Evolutionary conservation across 2,113 vertebrate species (phyloP).

Genomic region (Callorhinus ursinus): DNA sequence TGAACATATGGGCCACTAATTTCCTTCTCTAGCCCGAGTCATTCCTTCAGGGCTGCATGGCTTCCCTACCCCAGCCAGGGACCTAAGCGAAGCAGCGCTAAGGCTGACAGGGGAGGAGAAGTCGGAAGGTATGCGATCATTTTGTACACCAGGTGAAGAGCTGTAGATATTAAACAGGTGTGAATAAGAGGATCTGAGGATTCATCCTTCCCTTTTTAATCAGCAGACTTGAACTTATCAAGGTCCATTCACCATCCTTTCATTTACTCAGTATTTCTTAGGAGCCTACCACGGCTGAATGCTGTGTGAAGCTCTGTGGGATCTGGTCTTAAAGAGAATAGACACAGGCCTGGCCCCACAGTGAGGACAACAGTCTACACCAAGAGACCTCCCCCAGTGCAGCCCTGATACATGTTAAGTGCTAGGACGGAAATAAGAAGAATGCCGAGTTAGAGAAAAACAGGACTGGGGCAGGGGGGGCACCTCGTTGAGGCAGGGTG

Average conservation of each 20-base stretch:
- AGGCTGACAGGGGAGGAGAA: background rate
- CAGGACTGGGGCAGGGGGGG: background rate
- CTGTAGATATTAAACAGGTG: background rate
- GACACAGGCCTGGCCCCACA: background rate
- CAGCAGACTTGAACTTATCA: background rate
- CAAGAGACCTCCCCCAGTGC: background rate
- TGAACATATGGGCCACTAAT: background rate
- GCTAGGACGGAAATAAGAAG: background rate
- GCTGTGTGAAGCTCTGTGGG: background rate
- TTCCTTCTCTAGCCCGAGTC: background rate
- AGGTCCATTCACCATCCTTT: background rate
- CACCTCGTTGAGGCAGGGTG: background rate
- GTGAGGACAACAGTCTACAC: background rate
- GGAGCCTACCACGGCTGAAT: background rate
- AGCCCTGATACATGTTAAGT: background rate
- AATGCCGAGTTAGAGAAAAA: background rate
- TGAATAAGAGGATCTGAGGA: background rate
- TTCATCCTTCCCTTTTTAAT: constrained; percentile 28
- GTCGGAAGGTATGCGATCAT: background rate
- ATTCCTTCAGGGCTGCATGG: background rate
- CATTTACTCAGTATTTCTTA: background rate
- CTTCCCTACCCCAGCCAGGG: background rate
- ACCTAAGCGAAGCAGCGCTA: background rate
- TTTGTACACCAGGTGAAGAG: background rate
- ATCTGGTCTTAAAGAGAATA: background rate